These are phyloP conservation scores for Falco cherrug DNA, from an alignment of 2,797 vertebrate species.

Conservation along the genomic window DNA sequence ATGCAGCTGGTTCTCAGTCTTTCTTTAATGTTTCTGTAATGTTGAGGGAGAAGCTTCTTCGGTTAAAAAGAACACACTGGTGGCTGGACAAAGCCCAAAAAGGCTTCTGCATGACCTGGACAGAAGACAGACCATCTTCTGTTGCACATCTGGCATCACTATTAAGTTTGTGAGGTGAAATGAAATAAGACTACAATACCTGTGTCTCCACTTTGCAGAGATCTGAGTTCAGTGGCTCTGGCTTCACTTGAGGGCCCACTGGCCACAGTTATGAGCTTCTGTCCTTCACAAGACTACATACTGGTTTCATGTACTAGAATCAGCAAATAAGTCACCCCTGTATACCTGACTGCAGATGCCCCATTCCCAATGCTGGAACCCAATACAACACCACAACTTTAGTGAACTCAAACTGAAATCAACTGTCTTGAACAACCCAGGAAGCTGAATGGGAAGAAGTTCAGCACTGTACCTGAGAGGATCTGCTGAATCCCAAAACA, in stretches of 20 bases:
- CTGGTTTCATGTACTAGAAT: not conserved
- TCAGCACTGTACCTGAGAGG: constrained; percentile 78
- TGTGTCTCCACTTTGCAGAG: not conserved
- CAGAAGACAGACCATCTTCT: not conserved
- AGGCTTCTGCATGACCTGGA: not conserved
- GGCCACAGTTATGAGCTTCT: not conserved
- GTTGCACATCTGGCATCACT: not conserved
- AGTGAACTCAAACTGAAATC: not conserved
- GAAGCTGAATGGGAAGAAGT: not conserved
- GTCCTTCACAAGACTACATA: not conserved
- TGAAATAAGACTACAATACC: not conserved
- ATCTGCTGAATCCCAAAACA: constrained; percentile 90
- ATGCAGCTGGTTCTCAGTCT: not conserved
- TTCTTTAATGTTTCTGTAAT: not conserved
- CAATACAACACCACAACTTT: not conserved
- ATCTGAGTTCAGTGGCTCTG: not conserved
- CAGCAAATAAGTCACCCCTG: not conserved
- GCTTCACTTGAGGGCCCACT: not conserved
- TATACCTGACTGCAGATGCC: not conserved
- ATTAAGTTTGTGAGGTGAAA: not conserved
- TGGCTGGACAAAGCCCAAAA: not conserved
- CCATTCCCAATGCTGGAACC: not conserved
- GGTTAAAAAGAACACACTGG: not conserved
- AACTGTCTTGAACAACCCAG: not conserved
- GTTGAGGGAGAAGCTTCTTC: not conserved